These are phyloP conservation scores for Xyrichtys novacula DNA, from an alignment of 2,797 vertebrate species.

Conservation along the genomic window DNA sequence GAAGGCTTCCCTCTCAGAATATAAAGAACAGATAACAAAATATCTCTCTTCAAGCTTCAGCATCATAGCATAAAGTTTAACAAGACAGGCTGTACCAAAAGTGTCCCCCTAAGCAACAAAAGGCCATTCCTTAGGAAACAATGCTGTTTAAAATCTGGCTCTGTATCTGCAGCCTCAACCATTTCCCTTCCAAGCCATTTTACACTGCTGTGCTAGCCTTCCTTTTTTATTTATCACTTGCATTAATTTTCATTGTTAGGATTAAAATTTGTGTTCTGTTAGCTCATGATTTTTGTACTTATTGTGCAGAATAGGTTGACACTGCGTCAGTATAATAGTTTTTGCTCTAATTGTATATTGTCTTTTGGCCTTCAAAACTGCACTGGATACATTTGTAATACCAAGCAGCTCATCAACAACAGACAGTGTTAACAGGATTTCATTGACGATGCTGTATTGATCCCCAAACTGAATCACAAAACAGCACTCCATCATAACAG, in stretches of 20 bases:
- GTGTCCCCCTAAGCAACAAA: conserved; percentile 15
- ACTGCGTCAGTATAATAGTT: conserved; percentile 1
- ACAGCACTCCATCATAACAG: conserved; percentile 43
- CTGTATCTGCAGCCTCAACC: conserved; percentile 27
- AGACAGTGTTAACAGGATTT: conserved; percentile 43
- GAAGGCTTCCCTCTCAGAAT: neutral
- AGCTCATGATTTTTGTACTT: no score
- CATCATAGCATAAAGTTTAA: no score
- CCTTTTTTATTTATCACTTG: conserved; percentile 23
- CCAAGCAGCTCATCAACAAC: conserved; percentile 56
- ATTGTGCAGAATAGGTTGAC: neutral
- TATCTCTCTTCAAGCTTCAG: conserved; percentile 4
- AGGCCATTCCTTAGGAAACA: conserved; percentile 37
- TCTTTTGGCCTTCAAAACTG: conserved; percentile 35
- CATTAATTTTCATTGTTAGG: conserved; percentile 4
- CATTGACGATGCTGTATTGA: conserved; percentile 64
- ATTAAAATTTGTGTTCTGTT: neutral
- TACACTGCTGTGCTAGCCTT: conserved; percentile 48
- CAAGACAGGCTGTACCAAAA: conserved; percentile 1
- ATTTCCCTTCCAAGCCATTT: conserved; percentile 56
- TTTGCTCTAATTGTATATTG: conserved; percentile 27
- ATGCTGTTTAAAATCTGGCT: conserved; percentile 35
- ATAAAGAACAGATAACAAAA: neutral
- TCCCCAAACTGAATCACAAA: conserved; percentile 52
- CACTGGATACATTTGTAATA: conserved; percentile 51